phyloP scores from a whole-genome alignment of 2,888 invertebrate genomes.

The Drosophila incognita region DNA sequence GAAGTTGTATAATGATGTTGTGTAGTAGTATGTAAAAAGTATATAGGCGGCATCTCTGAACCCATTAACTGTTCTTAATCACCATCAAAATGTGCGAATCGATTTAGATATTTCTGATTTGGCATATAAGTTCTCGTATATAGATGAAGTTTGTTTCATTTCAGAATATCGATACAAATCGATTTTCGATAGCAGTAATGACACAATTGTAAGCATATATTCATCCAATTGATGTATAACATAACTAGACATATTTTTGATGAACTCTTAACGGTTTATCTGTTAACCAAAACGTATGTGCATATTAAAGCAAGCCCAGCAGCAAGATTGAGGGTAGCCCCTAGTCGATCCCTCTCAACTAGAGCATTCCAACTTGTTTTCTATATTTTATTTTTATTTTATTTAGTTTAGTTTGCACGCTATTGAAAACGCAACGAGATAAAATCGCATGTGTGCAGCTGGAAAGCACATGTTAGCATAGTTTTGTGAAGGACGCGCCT shows the following conservation, averaged over 20 bases:
- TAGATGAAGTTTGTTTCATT: background rate
- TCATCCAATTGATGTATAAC: background rate
- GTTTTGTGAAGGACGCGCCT: slow-evolving; percentile 53
- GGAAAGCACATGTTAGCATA: slow-evolving; percentile 53
- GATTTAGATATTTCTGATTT: background rate
- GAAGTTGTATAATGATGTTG: background rate
- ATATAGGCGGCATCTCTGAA: background rate
- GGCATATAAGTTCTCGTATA: background rate
- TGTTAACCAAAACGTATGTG: too few species aligned
- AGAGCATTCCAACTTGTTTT: background rate
- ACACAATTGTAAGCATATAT: background rate
- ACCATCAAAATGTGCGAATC: background rate
- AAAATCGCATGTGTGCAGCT: slow-evolving; percentile 20
- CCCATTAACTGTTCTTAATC: background rate
- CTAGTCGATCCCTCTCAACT: background rate
- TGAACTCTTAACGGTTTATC: background rate
- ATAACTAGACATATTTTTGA: background rate
- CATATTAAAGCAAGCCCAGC: background rate
- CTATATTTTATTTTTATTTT: slow-evolving; percentile 16
- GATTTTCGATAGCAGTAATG: background rate
- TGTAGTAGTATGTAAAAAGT: background rate
- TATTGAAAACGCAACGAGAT: slow-evolving; percentile 23
- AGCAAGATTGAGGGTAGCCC: background rate
- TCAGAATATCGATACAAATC: background rate
- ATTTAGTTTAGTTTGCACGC: slow-evolving; percentile 13